phyloP scores from a whole-genome alignment of 2,797 vertebrate genomes.

The Mus caroli region DNA sequence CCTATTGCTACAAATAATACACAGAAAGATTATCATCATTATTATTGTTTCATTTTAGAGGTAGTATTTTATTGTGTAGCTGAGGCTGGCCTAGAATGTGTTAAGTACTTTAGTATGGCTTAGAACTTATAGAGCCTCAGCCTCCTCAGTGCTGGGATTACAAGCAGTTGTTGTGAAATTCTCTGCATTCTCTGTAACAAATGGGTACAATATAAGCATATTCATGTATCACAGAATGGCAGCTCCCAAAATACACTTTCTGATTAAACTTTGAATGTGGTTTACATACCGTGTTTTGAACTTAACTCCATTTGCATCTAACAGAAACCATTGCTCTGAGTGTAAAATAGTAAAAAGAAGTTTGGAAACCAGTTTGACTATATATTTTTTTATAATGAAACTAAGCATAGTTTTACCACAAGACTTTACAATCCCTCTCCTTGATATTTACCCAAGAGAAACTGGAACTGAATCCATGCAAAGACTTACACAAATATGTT shows the following conservation, averaged over 20 bases:
- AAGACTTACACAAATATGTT: neutral
- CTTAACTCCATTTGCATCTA: conserved; percentile 61
- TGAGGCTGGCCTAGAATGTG: neutral
- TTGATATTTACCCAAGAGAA: conserved; percentile 45
- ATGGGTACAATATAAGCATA: neutral
- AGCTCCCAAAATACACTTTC: conserved; percentile 17
- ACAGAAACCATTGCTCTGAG: conserved; percentile 9
- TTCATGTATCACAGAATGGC: neutral
- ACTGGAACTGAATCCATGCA: conserved; percentile 38
- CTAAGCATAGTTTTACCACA: conserved; percentile 7
- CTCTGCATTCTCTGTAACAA: neutral
- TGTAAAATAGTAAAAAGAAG: conserved; percentile 34
- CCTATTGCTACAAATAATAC: conserved; percentile 43
- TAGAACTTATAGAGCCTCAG: neutral
- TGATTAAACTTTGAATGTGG: neutral
- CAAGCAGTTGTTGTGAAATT: neutral
- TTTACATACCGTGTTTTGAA: conserved; percentile 46
- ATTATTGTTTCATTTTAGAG: neutral
- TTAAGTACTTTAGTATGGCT: neutral
- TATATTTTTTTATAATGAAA: conserved; percentile 48
- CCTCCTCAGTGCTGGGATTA: neutral
- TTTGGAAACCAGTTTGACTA: neutral
- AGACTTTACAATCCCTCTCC: neutral
- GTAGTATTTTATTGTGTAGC: neutral
- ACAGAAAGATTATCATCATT: neutral